A percentile compares a stretch with the other conserved stretches of the same genome.
Conservation (phyloP, 2,113 vertebrate genomes). For the Bothrops jararaca region DNA sequence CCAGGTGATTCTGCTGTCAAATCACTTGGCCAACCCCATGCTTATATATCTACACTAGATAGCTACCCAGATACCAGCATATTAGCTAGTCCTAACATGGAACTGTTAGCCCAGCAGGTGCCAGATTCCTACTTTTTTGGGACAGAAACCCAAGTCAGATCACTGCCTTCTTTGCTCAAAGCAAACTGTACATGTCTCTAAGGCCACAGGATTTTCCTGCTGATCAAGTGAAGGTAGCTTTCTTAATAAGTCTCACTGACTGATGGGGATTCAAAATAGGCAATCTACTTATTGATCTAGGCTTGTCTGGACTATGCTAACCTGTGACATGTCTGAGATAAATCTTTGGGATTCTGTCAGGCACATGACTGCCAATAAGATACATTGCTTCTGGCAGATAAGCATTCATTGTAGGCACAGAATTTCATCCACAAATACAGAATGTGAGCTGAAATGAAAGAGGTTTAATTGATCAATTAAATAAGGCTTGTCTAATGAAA, state of each 20-base stretch:
- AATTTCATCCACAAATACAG: background rate
- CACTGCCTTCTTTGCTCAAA: background rate
- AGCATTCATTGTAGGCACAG: background rate
- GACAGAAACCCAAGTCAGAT: background rate
- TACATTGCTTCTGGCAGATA: background rate
- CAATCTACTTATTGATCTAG: background rate
- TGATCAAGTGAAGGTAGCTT: background rate
- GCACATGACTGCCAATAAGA: background rate
- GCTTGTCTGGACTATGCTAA: background rate
- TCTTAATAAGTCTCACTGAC: background rate
- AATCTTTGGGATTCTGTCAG: background rate
- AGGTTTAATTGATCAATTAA: background rate
- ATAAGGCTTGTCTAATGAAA: background rate
- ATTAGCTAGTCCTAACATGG: background rate
- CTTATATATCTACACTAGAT: background rate
- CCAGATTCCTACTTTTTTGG: background rate
- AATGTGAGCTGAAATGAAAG: background rate
- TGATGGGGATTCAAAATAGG: background rate
- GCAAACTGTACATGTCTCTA: background rate
- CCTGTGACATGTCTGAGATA: background rate
- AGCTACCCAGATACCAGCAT: background rate
- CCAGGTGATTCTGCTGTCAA: background rate
- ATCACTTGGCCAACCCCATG: background rate
- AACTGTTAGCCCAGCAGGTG: background rate
- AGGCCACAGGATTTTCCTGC: background rate